Conservation (phyloP, 1,140 invertebrate genomes). For the Philopotamus ludificatus region DNA sequence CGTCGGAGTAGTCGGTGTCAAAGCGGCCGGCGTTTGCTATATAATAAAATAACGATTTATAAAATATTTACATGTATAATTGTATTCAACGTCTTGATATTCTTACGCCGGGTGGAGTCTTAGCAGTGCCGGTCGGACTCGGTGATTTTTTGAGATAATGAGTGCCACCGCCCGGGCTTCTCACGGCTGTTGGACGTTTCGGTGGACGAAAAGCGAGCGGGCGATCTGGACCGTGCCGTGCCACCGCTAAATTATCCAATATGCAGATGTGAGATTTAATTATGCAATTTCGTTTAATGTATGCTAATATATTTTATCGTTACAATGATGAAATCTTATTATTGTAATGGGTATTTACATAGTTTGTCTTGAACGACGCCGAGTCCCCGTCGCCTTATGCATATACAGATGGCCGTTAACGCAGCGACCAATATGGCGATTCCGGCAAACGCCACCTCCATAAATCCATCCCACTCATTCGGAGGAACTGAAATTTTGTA, state of each 20-base stretch:
- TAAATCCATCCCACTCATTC: slow-evolving; percentile 15
- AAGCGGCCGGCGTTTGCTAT: slow-evolving; percentile 36
- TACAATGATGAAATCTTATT: neutral
- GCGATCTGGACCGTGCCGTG: slow-evolving; percentile 51
- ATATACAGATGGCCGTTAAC: slow-evolving; percentile 23
- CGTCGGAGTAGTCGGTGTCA: slow-evolving; percentile 48
- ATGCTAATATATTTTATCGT: neutral
- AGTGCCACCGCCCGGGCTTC: slow-evolving; percentile 63
- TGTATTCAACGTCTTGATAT: slow-evolving; percentile 1
- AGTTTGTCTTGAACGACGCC: slow-evolving; percentile 30
- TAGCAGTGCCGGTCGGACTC: slow-evolving; percentile 71
- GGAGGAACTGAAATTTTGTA: neutral
- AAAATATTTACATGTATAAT: slow-evolving; percentile 39
- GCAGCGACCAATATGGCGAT: slow-evolving; percentile 25
- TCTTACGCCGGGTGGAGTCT: slow-evolving; percentile 48
- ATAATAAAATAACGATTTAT: neutral
- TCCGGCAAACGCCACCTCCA: slow-evolving; percentile 24
- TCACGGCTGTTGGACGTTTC: slow-evolving; percentile 59
- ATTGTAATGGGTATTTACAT: slow-evolving; percentile 20
- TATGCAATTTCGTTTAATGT: neutral
- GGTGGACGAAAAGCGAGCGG: slow-evolving; percentile 60
- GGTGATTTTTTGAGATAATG: slow-evolving; percentile 88
- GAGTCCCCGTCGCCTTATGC: slow-evolving; percentile 20
- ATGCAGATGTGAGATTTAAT: neutral
- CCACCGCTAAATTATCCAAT: slow-evolving; percentile 37